Evolutionary conservation across 2,797 vertebrate genomes (phyloP).

Genomic region (Syngnathus rostellatus): DNA sequence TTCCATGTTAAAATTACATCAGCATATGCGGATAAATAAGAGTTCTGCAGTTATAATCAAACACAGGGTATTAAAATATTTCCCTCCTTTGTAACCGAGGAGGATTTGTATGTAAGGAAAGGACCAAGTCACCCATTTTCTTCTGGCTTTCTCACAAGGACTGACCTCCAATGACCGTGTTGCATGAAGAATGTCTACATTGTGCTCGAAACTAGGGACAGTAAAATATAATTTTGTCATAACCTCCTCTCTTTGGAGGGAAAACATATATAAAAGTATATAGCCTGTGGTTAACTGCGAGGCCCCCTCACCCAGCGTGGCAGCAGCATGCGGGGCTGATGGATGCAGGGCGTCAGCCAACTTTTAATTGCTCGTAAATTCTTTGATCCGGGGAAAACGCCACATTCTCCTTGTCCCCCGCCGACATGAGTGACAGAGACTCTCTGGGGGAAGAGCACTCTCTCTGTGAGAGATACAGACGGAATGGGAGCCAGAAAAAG

Average conservation of each 20-base stretch:
- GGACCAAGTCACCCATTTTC: conserved; percentile 27
- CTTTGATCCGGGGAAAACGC: conserved; percentile 74
- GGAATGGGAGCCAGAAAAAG: conserved; percentile 21
- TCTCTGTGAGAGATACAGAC: conserved; percentile 17
- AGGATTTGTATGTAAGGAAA: conserved; percentile 30
- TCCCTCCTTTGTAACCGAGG: conserved; percentile 37
- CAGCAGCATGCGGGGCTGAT: conserved; percentile 83
- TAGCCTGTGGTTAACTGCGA: conserved; percentile 90
- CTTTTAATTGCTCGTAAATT: conserved; percentile 99
- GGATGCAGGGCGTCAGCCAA: conserved; percentile 83
- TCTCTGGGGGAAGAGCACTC: conserved; percentile 56
- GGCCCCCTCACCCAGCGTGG: conserved; percentile 79
- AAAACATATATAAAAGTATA: conserved; percentile 99
- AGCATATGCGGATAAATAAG: conserved; percentile 57
- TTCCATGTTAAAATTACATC: conserved; percentile 50
- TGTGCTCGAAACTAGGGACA: conserved; percentile 72
- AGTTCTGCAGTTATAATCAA: conserved; percentile 49
- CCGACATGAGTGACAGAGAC: conserved; percentile 62
- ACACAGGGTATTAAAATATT: conserved; percentile 58
- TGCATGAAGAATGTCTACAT: conserved; percentile 66
- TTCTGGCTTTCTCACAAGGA: conserved; percentile 46
- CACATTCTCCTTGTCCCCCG: conserved; percentile 63
- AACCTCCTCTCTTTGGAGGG: conserved; percentile 91
- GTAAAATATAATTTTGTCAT: conserved; percentile 88
- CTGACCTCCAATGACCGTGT: conserved; percentile 66